phyloP scores from a whole-genome alignment of 2,113 vertebrate genomes.

The Dicentrarchus labrax region DNA sequence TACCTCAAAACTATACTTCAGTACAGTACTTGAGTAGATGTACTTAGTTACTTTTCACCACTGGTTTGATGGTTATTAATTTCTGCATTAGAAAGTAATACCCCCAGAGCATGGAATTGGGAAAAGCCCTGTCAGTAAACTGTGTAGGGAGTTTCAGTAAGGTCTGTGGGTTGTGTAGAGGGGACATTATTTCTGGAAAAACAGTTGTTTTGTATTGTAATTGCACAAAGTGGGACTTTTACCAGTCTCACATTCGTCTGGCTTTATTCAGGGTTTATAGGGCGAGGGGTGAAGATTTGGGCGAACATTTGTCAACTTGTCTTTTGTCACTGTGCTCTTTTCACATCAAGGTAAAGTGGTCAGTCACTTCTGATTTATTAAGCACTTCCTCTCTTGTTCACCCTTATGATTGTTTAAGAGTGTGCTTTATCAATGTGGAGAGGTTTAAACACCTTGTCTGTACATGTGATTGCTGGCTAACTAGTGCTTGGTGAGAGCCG shows the following conservation, averaged over 20 bases:
- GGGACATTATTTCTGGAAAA: background rate
- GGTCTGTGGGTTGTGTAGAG: background rate
- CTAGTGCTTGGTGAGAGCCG: background rate
- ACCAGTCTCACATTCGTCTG: background rate
- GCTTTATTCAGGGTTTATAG: background rate
- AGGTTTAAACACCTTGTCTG: background rate
- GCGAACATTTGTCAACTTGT: background rate
- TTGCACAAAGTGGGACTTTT: background rate
- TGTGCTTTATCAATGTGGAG: background rate
- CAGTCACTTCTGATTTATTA: slow-evolving; percentile 33
- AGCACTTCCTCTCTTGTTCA: background rate
- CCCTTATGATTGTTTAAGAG: background rate
- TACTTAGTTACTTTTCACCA: background rate
- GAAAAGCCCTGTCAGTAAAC: background rate
- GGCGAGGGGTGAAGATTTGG: background rate
- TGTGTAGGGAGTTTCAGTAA: background rate
- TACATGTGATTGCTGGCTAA: background rate
- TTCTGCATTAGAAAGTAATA: background rate
- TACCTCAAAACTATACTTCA: background rate
- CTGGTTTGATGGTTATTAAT: background rate
- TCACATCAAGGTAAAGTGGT: slow-evolving; percentile 27
- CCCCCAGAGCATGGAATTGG: background rate
- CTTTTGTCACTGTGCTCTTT: slow-evolving; percentile 13
- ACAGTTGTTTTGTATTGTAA: no score
- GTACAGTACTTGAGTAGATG: background rate